Percentiles rank a stretch among this genome's conserved stretches.
These are phyloP conservation scores for Notodonta dromedarius DNA, from an alignment of 2,888 invertebrate species.

Conservation along the genomic window DNA sequence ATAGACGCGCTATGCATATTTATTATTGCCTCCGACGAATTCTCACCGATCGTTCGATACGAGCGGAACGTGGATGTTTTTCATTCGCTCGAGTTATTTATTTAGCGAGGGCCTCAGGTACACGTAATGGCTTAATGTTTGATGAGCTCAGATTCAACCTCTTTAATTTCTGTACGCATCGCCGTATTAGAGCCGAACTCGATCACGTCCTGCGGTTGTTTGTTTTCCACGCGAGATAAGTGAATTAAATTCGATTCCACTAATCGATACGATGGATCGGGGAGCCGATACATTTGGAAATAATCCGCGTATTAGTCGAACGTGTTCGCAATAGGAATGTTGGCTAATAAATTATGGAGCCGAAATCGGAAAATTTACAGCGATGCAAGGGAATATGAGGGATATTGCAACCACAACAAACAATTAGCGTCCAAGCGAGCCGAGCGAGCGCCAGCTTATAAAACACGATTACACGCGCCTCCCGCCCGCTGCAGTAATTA, in stretches of 20 bases:
- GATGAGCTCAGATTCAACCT: conserved; percentile 76
- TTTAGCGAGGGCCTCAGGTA: conserved; percentile 73
- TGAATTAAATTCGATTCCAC: conserved; percentile 57
- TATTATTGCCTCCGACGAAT: conserved; percentile 78
- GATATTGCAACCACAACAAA: conserved; percentile 69
- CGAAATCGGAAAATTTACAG: conserved; percentile 57
- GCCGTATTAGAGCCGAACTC: conserved; percentile 53
- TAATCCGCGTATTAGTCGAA: conserved; percentile 27
- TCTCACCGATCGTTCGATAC: conserved; percentile 70
- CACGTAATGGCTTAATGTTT: conserved; percentile 73
- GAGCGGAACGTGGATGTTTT: conserved; percentile 73
- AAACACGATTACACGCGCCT: conserved; percentile 57
- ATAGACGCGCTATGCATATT: conserved; percentile 84
- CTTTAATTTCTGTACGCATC: conserved; percentile 71
- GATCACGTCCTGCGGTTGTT: conserved; percentile 62
- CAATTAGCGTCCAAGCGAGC: conserved; percentile 60
- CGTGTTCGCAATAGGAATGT: conserved; percentile 41
- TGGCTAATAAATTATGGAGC: conserved; percentile 56
- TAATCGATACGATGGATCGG: conserved; percentile 34
- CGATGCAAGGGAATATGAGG: conserved; percentile 53
- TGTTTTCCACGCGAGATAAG: conserved; percentile 48
- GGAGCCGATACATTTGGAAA: conserved; percentile 30
- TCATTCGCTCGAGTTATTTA: conserved; percentile 79
- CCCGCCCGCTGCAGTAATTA: conserved; percentile 64
- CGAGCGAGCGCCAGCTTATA: conserved; percentile 48